Base-by-base conservation (phyloP, 1,140 invertebrate species). In the Zaprionus tsacasi region DNA sequence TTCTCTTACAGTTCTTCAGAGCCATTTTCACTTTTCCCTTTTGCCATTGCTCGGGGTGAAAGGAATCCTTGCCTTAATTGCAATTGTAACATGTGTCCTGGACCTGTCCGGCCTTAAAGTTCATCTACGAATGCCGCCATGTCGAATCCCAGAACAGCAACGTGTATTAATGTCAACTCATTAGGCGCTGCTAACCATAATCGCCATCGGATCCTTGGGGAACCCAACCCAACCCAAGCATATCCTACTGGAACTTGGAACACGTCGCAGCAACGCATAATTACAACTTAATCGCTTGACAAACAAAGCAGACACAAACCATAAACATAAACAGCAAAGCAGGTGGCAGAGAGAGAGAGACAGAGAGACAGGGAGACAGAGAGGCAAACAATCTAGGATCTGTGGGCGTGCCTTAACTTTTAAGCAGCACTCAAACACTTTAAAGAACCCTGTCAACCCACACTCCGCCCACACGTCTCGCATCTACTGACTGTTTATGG, bases 231-330 rank as follows among this genome's bases (percentile, higher is more conserved):
- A 17, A 4, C n/a, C 35, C 35, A 35, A 48, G 38, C 38, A 60
- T 21, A 21, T 21, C 21, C 21, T 21, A 21, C 21, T 21, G 21
- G 50, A 59, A 48, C 33, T 35, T 52, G 27, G 4, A 73, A 79
- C 82, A 88, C 82, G 82, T 87, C 82, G 82, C 87, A 80, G 83
- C 82, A 70, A 78, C 79, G 83, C 79, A 87, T 87, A 87, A 87
- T 87, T 87, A 87, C 82, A 88, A 88, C 82, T 87, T 87, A 87
- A 87, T 87, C 82, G 82, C 80, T 88, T 82, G 69, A 88, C 83
- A 87, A 87, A 87, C 82, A 87, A 87, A 88, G 64, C 80, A 88
- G 67, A 79, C 83, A 70, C 83, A 86, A 45, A 66, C 76, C 64
- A 81, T 66, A 72, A 76, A 72, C 81, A 82, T 77, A 79, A 88